phyloP scores from a whole-genome alignment of 2,113 vertebrate genomes.

The Cyphomyrus discorhynchus region DNA sequence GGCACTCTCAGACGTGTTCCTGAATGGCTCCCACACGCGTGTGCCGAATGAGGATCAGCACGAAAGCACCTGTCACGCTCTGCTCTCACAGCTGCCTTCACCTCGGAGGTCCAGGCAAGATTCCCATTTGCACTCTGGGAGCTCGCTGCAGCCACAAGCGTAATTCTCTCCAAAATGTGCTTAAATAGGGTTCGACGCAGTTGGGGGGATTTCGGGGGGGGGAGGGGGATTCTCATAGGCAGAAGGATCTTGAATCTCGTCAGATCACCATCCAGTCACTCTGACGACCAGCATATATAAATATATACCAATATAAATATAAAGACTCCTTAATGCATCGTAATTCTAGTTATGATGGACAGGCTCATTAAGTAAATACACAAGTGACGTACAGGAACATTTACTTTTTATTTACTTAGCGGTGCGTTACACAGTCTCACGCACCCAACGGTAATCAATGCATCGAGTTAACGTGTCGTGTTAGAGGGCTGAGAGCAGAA shows the following conservation, averaged over 20 bases:
- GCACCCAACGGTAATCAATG: not conserved
- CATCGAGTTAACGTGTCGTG: not conserved
- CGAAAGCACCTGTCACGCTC: not conserved
- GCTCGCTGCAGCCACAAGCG: not conserved
- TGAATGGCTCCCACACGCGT: not conserved
- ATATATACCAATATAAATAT: too few relatives aligned
- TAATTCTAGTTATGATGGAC: not conserved
- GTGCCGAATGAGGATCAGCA: not conserved
- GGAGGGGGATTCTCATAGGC: too few relatives aligned
- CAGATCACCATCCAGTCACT: not conserved
- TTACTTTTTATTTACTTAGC: not conserved
- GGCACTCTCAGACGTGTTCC: not conserved
- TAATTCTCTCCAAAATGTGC: not conserved
- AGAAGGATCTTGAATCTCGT: not conserved
- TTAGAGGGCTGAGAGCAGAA: not conserved
- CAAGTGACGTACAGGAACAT: not conserved
- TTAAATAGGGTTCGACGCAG: not conserved
- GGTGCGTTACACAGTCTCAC: not conserved
- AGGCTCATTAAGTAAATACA: not conserved
- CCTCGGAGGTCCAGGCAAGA: not conserved
- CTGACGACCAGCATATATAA: not conserved
- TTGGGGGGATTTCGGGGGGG: not conserved
- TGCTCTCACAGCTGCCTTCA: not conserved
- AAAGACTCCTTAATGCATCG: not conserved
- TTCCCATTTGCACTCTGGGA: not conserved